Evolutionary conservation across 2,797 vertebrate genomes (phyloP).

Genomic region (Carapus acus): DNA sequence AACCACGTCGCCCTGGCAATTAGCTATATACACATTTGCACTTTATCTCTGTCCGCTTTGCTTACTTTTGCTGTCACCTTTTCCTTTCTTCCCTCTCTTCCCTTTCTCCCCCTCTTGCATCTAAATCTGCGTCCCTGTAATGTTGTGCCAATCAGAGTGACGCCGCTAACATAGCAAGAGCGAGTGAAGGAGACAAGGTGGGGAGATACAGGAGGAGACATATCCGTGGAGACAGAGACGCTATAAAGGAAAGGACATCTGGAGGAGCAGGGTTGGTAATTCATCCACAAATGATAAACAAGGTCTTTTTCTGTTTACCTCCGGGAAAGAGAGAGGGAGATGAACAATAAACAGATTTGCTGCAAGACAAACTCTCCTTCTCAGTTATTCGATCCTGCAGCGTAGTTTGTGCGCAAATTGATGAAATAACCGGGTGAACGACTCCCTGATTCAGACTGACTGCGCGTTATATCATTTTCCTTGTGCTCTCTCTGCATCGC

Average conservation of each 20-base stretch:
- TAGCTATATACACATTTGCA: constrained; percentile 47
- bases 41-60: constrained; percentile 55
- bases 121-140: constrained; percentile 49
- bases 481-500: background rate
- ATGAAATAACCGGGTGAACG: constrained; percentile 19
- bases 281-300: constrained; percentile 55
- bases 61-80: constrained; percentile 43
- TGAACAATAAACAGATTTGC: constrained; percentile 49
- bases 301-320: constrained; percentile 42
- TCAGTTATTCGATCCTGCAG: constrained; percentile 34
- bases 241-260: constrained; percentile 49
- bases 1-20: constrained; percentile 26
- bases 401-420: constrained; percentile 30
- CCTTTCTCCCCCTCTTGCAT: constrained; percentile 37
- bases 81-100: constrained; percentile 19
- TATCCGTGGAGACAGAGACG: constrained; percentile 40
- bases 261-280: constrained; percentile 54
- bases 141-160: constrained; percentile 48
- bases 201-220: constrained; percentile 43
- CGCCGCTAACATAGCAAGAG: constrained; percentile 47
- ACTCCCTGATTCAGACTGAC: background rate
- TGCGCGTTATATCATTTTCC: background rate
- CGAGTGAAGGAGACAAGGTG: constrained; percentile 25
- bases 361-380: constrained; percentile 26
- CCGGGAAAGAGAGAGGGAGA: constrained; percentile 33